These are phyloP conservation scores for Melanotus villosus DNA, from an alignment of 2,888 invertebrate species.

Conservation along the genomic window DNA sequence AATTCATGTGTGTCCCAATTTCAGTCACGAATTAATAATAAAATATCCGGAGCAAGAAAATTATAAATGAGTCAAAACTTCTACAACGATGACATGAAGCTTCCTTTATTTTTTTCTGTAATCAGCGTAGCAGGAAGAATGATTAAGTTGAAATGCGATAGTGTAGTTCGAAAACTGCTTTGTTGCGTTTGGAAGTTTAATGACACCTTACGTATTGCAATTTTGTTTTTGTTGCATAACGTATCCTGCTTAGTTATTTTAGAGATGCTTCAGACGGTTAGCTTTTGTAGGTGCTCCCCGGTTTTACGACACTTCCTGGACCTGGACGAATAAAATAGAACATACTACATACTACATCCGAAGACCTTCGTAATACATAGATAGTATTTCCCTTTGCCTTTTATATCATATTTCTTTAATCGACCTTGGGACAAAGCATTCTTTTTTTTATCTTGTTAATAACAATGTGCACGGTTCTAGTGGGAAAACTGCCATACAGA, in stretches of 20 bases:
- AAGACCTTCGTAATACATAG: not conserved
- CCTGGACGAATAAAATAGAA: not conserved
- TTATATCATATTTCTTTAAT: conserved; percentile 2
- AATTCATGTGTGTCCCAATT: conserved; percentile 10
- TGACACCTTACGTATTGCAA: conserved; percentile 3
- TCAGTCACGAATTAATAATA: not conserved
- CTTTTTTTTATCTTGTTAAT: no score
- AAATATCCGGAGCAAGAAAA: not conserved
- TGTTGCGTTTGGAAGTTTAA: conserved; percentile 17
- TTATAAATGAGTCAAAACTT: not conserved
- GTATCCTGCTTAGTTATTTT: not conserved
- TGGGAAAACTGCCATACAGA: no score
- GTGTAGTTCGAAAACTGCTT: not conserved
- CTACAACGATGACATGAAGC: not conserved
- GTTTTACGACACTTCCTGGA: not conserved
- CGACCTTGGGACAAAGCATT: not conserved
- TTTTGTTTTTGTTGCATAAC: conserved; percentile 18
- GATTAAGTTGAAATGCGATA: conserved; percentile 16
- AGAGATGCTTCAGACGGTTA: not conserved
- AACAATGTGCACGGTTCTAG: no score
- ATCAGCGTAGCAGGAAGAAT: conserved; percentile 9
- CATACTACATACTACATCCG: no score
- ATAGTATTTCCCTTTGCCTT: not conserved
- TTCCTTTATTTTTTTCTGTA: conserved; percentile 11
- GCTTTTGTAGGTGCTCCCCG: not conserved